These are phyloP conservation scores for Nerophis ophidion DNA, from an alignment of 2,113 vertebrate species.

Conservation along the genomic window DNA sequence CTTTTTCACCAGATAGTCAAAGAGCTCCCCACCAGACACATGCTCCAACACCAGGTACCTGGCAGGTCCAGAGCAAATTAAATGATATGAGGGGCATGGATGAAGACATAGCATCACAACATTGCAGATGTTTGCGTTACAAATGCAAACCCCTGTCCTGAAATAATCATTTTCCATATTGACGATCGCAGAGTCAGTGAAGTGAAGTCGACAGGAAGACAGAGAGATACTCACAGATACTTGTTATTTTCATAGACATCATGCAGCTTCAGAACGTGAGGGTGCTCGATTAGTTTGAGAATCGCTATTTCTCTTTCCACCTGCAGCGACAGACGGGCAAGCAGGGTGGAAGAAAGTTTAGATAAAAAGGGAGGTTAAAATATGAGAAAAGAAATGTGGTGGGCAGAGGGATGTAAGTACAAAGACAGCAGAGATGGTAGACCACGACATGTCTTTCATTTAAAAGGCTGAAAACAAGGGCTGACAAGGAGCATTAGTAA, in stretches of 20 bases:
- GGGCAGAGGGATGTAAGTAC: constrained; percentile 5
- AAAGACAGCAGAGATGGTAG: background rate
- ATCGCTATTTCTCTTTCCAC: constrained; percentile 93
- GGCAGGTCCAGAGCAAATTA: constrained; percentile 1
- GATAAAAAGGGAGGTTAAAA: constrained; percentile 19
- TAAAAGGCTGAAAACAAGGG: constrained; percentile 1
- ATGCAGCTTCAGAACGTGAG: constrained; percentile 88
- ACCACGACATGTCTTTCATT: constrained; percentile 5
- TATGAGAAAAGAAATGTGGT: constrained; percentile 22
- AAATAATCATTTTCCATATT: constrained; percentile 2
- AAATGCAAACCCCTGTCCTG: background rate
- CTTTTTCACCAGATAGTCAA: constrained; percentile 91
- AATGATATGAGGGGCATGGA: background rate
- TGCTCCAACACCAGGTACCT: constrained; percentile 90
- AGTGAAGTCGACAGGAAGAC: constrained; percentile 17
- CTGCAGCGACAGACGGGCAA: constrained; percentile 57
- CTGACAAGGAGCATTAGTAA: background rate
- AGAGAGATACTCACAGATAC: constrained; percentile 84
- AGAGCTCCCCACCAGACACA: constrained; percentile 86
- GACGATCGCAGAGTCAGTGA: too few species aligned
- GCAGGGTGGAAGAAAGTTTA: constrained; percentile 22
- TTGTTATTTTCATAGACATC: constrained; percentile 96
- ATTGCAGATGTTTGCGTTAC: background rate
- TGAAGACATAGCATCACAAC: background rate
- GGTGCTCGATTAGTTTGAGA: constrained; percentile 91